Evolutionary conservation across 2,888 invertebrate genomes (phyloP).

Genomic region (Lamellibrachia satsuma): DNA sequence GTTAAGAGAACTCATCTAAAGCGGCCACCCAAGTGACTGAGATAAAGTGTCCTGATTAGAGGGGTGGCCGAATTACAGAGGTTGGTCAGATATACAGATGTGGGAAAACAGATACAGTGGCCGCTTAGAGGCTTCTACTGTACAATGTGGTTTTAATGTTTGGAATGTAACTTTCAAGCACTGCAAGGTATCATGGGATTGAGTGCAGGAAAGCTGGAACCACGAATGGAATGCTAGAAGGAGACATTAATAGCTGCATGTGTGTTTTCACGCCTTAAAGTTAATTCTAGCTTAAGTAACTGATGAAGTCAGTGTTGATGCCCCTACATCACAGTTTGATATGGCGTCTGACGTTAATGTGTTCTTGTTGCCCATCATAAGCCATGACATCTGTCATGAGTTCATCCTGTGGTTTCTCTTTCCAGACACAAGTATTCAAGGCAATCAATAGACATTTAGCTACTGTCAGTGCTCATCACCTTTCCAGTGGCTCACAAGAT

Average conservation of each 20-base stretch:
- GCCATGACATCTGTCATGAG: too few species aligned
- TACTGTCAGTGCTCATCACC: neutral
- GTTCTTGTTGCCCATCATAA: neutral
- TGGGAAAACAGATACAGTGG: too few species aligned
- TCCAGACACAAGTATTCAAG: neutral
- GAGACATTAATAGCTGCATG: too few species aligned
- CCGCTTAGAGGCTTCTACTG: neutral
- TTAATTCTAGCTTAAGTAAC: too few species aligned
- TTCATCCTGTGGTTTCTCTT: neutral
- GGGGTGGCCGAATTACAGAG: too few species aligned
- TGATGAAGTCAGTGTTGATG: too few species aligned
- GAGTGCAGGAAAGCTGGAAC: neutral
- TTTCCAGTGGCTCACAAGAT: neutral
- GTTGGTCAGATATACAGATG: too few species aligned
- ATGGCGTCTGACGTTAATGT: neutral
- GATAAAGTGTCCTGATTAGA: too few species aligned
- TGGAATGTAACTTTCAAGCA: neutral
- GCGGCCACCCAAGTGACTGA: too few species aligned
- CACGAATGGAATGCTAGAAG: neutral
- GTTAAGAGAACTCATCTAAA: too few species aligned
- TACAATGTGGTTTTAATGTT: neutral
- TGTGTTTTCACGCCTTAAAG: too few species aligned
- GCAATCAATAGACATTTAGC: neutral
- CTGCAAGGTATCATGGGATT: neutral
- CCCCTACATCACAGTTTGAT: too few species aligned